Conservation (phyloP, 2,113 vertebrate genomes). For the Phycodurus eques region DNA sequence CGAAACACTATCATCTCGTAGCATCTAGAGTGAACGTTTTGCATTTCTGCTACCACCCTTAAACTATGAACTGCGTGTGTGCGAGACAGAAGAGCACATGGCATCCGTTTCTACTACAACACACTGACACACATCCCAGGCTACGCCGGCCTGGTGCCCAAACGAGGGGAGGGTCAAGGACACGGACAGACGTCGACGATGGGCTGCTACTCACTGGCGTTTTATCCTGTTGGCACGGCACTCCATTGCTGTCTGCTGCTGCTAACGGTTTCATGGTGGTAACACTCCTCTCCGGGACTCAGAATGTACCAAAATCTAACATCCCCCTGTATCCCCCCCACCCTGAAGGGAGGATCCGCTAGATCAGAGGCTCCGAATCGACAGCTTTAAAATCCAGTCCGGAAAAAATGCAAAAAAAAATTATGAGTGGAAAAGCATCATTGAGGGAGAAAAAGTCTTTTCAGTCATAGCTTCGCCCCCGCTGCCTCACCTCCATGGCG, state of each 20-base stretch:
- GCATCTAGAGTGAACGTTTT: not conserved
- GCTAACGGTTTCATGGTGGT: constrained; percentile 99
- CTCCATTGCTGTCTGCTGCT: constrained; percentile 89
- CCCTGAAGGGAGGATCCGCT: constrained; percentile 69
- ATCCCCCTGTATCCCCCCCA: constrained; percentile 66
- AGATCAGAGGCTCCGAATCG: constrained; percentile 14
- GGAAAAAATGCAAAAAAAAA: constrained; percentile 34
- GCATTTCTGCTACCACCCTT: not conserved
- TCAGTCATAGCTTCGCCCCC: constrained; percentile 1
- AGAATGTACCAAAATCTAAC: constrained; percentile 74
- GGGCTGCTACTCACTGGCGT: constrained; percentile 90
- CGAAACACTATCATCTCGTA: not conserved
- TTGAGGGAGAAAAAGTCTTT: not conserved
- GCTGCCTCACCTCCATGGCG: constrained; percentile 46
- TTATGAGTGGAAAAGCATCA: not conserved
- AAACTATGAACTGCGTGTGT: constrained; percentile 5
- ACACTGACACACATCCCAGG: constrained; percentile 66
- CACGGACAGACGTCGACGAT: constrained; percentile 51
- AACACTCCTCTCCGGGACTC: constrained; percentile 76
- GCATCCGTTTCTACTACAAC: constrained; percentile 59
- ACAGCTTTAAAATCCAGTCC: constrained; percentile 17
- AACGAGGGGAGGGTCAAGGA: constrained; percentile 1
- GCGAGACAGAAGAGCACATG: constrained; percentile 67
- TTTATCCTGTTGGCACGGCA: constrained; percentile 95
- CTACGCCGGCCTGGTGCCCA: constrained; percentile 4